A percentile compares a stretch with the other conserved stretches of the same genome.
phyloP scores from a whole-genome alignment of 2,888 invertebrate genomes.

The Ferrisia virgata region DNA sequence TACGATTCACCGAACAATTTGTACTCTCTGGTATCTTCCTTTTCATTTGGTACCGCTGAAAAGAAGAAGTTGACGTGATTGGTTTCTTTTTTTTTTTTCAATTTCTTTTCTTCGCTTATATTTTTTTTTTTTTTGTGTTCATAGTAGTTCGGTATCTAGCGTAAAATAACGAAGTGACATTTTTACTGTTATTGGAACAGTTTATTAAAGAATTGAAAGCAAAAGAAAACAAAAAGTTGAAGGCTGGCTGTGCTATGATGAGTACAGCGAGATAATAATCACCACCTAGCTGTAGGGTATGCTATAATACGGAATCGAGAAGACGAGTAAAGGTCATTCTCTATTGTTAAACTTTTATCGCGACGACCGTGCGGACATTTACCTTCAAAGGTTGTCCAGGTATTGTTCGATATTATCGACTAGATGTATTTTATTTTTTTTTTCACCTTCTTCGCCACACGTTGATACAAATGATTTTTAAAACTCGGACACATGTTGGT shows the following conservation, averaged over 20 bases:
- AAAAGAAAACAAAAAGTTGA: conserved; percentile 38
- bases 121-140: too few species aligned
- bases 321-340: conserved; percentile 44
- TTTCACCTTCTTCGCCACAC: background rate
- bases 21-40: background rate
- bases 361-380: conserved; percentile 39
- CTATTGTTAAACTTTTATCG: conserved; percentile 42
- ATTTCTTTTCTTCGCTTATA: background rate
- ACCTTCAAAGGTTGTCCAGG: conserved; percentile 43
- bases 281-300: conserved; percentile 32
- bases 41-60: background rate
- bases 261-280: conserved; percentile 32
- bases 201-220: conserved; percentile 37
- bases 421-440: background rate
- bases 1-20: conserved; percentile 12
- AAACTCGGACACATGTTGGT: background rate
- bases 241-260: background rate
- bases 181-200: conserved; percentile 37
- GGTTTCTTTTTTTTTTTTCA: background rate
- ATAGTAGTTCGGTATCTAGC: too few species aligned
- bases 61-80: background rate
- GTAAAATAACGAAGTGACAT: conserved; percentile 36
- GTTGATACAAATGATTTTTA: background rate
- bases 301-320: background rate
- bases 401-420: conserved; percentile 22